These are phyloP conservation scores for Bubo scandiacus DNA, from an alignment of 2,113 vertebrate genomes.

Conservation along the genomic window DNA sequence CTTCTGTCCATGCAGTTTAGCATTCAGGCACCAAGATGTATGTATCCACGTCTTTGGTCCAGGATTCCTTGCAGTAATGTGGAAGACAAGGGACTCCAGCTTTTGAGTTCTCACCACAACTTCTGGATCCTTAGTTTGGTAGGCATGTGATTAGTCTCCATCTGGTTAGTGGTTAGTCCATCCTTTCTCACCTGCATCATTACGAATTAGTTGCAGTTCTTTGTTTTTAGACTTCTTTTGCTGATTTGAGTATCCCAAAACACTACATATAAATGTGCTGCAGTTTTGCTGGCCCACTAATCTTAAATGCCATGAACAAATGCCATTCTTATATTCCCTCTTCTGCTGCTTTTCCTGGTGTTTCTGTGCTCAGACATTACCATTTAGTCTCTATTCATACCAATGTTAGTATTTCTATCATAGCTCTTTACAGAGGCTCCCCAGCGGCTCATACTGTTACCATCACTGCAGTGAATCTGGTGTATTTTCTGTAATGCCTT, in stretches of 20 bases:
- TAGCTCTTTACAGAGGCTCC: neutral
- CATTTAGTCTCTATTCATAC: neutral
- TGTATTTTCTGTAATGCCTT: neutral
- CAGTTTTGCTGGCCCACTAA: neutral
- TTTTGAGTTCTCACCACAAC: neutral
- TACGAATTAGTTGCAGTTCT: neutral
- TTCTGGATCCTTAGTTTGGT: neutral
- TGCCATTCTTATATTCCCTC: neutral
- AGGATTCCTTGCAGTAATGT: neutral
- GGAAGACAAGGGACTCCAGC: neutral
- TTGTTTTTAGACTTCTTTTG: neutral
- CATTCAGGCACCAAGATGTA: neutral
- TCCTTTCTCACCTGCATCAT: neutral
- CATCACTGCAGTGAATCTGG: neutral
- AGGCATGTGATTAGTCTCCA: neutral
- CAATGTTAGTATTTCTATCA: neutral
- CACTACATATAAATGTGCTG: neutral
- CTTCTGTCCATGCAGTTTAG: neutral
- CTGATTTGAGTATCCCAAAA: neutral
- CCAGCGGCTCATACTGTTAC: accelerated
- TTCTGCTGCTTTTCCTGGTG: neutral
- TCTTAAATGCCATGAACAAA: neutral
- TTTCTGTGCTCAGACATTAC: neutral
- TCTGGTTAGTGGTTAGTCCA: neutral
- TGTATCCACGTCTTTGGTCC: neutral